A percentile compares a stretch with the other conserved stretches of the same genome.
phyloP scores from a whole-genome alignment of 2,113 vertebrate genomes.

The Marcusenius ussheri region DNA sequence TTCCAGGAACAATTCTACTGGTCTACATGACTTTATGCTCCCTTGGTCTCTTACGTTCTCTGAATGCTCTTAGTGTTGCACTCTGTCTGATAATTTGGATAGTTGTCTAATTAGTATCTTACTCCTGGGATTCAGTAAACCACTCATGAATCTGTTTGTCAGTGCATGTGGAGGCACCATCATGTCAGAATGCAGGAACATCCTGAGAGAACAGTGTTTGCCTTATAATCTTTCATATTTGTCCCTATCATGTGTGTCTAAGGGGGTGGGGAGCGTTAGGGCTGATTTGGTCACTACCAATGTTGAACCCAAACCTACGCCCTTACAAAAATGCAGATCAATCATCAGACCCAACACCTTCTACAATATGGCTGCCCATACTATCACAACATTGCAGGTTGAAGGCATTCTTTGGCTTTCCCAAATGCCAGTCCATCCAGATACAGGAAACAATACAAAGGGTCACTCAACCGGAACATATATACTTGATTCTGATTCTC shows the following conservation, averaged over 20 bases:
- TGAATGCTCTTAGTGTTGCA: too few relatives aligned
- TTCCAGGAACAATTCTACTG: not conserved
- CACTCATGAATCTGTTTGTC: not conserved
- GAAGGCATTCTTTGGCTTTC: not conserved
- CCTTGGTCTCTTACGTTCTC: too few relatives aligned
- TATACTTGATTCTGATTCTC: not conserved
- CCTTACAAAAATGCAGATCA: not conserved
- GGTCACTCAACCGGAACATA: not conserved
- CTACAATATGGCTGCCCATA: not conserved
- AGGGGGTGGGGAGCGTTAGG: not conserved
- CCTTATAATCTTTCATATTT: not conserved
- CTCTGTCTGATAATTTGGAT: too few relatives aligned
- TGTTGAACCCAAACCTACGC: not conserved
- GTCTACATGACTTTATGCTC: not conserved
- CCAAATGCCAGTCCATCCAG: not conserved
- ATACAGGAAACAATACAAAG: not conserved
- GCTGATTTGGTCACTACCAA: not conserved
- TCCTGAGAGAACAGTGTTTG: not conserved
- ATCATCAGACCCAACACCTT: not conserved
- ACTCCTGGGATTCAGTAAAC: not conserved
- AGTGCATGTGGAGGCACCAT: not conserved
- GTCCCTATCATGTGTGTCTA: not conserved
- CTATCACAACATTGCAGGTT: not conserved
- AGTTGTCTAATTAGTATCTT: too few relatives aligned
- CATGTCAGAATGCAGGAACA: not conserved